Conservation (phyloP, 2,113 vertebrate species). For the Diglossa brunneiventris region DNA sequence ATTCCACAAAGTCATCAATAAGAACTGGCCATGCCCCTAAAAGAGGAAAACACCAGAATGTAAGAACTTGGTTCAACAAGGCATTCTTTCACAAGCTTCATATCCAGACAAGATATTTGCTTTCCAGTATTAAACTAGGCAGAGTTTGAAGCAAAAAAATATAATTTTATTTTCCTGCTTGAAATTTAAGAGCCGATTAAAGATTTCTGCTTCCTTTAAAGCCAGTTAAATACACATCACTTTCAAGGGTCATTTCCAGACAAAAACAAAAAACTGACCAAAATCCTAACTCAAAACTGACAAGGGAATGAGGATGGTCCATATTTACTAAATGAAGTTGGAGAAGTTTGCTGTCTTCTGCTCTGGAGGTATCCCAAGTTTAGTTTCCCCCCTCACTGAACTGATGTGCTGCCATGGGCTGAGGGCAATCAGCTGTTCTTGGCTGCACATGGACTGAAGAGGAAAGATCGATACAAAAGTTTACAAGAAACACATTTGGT, state of each 20-base stretch:
- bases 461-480: not conserved
- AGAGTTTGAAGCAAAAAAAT: not conserved
- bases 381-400: not conserved
- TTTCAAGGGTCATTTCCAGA: not conserved
- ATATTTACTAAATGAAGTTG: not conserved
- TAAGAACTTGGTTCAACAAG: not conserved
- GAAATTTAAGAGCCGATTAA: not conserved
- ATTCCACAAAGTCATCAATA: slow-evolving; percentile 91
- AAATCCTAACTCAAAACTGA: not conserved
- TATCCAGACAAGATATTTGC: not conserved
- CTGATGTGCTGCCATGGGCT: not conserved
- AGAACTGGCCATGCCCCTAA: slow-evolving; percentile 87
- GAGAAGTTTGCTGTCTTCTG: not conserved
- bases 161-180: not conserved
- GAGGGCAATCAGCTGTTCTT: not conserved
- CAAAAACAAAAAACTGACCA: not conserved
- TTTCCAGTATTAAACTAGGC: not conserved
- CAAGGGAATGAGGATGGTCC: not conserved
- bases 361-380: not conserved
- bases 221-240: not conserved
- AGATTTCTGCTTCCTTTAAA: not conserved
- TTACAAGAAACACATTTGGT: not conserved
- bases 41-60: not conserved
- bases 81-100: not conserved
- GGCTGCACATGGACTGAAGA: not conserved